Percentiles rank a stretch among this genome's conserved stretches.
phyloP scores from a whole-genome alignment of 2,888 invertebrate genomes.

The Zeuzera pyrina region DNA sequence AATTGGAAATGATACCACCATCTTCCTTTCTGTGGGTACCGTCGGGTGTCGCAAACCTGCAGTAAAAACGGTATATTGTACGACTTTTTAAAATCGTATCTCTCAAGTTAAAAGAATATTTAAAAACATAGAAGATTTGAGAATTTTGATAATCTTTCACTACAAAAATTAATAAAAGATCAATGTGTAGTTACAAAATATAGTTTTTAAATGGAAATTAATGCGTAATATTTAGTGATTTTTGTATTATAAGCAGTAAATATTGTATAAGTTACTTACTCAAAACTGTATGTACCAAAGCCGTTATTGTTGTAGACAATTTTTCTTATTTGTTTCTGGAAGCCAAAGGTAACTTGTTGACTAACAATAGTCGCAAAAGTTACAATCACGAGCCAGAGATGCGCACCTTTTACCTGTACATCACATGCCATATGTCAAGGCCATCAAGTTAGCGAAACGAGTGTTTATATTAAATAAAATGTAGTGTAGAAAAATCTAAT shows the following conservation, averaged over 20 bases:
- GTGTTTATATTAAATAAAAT: neutral
- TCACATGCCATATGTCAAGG: constrained; percentile 47
- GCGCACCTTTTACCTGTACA: constrained; percentile 41
- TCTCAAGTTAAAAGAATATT: too few species aligned
- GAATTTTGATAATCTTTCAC: too few species aligned
- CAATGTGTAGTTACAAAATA: too few species aligned
- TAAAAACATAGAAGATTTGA: too few species aligned
- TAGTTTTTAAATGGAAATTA: too few species aligned
- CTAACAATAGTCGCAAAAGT: constrained; percentile 25
- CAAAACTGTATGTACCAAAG: constrained; percentile 55
- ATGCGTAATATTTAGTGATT: neutral
- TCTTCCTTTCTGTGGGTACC: constrained; percentile 68
- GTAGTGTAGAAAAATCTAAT: too few species aligned
- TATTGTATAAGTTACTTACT: constrained; percentile 46
- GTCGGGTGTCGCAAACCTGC: constrained; percentile 61
- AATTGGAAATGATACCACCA: constrained; percentile 34
- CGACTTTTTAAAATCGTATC: too few species aligned
- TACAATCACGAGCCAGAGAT: constrained; percentile 23
- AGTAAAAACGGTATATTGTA: too few species aligned
- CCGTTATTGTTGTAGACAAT: constrained; percentile 52
- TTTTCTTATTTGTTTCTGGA: constrained; percentile 40
- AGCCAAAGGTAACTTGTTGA: constrained; percentile 23
- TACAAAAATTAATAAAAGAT: too few species aligned
- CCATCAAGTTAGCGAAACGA: constrained; percentile 19
- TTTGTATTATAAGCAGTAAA: constrained; percentile 9